Conservation (phyloP, 2,113 vertebrate species). For the Paratilapia polleni region DNA sequence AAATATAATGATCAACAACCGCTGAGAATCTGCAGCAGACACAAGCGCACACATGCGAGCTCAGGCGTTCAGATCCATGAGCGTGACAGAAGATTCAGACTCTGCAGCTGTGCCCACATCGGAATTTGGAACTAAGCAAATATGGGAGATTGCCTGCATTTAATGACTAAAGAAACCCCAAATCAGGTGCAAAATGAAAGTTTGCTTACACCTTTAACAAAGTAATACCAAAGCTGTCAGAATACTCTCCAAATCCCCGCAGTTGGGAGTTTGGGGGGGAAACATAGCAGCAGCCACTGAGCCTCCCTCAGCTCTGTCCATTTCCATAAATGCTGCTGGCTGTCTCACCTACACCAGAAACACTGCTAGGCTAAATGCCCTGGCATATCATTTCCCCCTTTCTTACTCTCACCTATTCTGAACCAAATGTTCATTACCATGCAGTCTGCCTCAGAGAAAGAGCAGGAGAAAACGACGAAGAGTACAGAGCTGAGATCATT, state of each 20-base stretch:
- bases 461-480: conserved; percentile 71
- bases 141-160: conserved; percentile 35
- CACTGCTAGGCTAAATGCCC: conserved; percentile 83
- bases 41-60: neutral
- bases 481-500: conserved; percentile 85
- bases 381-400: conserved; percentile 79
- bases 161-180: conserved; percentile 59
- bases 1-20: conserved; percentile 69
- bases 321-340: conserved; percentile 87
- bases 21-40: conserved; percentile 39
- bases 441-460: conserved; percentile 76
- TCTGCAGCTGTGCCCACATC: conserved; percentile 24
- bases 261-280: conserved; percentile 60
- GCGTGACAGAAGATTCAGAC: conserved; percentile 30
- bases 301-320: conserved; percentile 77
- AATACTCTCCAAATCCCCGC: conserved; percentile 40
- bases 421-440: conserved; percentile 84
- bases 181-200: conserved; percentile 61
- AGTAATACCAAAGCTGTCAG: conserved; percentile 59
- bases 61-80: conserved; percentile 26
- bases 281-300: conserved; percentile 57
- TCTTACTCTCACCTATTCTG: conserved; percentile 68
- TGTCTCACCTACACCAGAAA: conserved; percentile 80
- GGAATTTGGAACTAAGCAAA: conserved; percentile 50
- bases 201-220: conserved; percentile 60